Conservation (phyloP, 1,140 invertebrate genomes). For the Orussus abietinus region DNA sequence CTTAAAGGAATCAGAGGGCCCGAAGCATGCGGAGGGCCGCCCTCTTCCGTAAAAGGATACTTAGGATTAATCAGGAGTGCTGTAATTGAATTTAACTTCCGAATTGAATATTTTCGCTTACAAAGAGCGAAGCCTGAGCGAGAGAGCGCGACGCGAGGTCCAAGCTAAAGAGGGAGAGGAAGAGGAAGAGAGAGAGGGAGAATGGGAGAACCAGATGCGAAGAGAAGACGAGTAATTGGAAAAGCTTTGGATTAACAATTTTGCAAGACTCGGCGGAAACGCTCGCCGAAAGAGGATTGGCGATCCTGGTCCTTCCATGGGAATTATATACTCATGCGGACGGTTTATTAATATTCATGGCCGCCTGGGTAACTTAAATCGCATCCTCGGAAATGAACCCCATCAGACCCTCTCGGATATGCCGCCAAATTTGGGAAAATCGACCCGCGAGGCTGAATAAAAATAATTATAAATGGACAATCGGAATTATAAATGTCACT, state of each 20-base stretch:
- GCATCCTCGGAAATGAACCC: no score
- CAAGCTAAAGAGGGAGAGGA: constrained; percentile 17
- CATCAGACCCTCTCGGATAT: no score
- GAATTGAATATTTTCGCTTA: constrained; percentile 53
- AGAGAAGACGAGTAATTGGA: constrained; percentile 40
- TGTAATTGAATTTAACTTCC: constrained; percentile 51
- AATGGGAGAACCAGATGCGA: constrained; percentile 3
- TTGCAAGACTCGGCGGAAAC: constrained; percentile 50
- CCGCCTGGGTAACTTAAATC: constrained; percentile 25
- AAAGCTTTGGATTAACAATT: constrained; percentile 53
- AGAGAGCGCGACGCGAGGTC: constrained; percentile 25
- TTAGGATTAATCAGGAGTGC: constrained; percentile 49
- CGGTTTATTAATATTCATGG: constrained; percentile 34
- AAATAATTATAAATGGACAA: no score
- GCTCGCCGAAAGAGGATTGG: constrained; percentile 29
- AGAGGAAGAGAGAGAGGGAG: constrained; percentile 7
- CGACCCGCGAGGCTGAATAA: no score
- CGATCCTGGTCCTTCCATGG: background rate
- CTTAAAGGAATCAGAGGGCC: background rate
- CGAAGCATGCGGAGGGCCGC: background rate
- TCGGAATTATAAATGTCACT: no score
- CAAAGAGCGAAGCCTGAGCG: constrained; percentile 45
- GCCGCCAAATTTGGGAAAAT: no score
- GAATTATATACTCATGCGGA: constrained; percentile 3
- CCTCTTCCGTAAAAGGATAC: constrained; percentile 31